Percentiles rank a stretch among this genome's conserved stretches.
Conservation (phyloP, 2,888 invertebrate genomes). For the Stenodema calcarata region DNA sequence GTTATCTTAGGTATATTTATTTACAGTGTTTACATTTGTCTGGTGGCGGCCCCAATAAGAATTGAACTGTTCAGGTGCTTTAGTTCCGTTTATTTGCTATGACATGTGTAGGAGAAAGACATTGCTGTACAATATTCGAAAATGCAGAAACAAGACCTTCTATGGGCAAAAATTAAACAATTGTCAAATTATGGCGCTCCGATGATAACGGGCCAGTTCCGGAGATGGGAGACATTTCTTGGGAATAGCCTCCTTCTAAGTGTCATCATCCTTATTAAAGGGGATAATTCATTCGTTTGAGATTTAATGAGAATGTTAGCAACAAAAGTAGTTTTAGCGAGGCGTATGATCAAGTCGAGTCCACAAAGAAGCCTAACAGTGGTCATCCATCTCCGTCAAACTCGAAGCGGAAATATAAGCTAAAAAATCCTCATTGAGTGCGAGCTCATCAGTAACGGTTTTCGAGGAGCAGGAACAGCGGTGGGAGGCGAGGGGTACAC, state of each 20-base stretch:
- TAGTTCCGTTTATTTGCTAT: no score
- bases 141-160: background rate
- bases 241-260: constrained; percentile 12
- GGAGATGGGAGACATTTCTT: background rate
- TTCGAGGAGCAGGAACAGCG: constrained; percentile 33
- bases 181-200: background rate
- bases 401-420: constrained; percentile 22
- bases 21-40: no score
- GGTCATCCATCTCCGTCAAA: constrained; percentile 47
- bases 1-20: no score
- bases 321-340: constrained; percentile 44
- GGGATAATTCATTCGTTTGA: constrained; percentile 40
- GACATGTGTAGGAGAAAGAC: no score
- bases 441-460: constrained; percentile 47
- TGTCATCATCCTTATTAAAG: constrained; percentile 42
- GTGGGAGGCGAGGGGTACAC: constrained; percentile 13
- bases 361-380: constrained; percentile 9
- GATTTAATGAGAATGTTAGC: constrained; percentile 39
- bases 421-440: constrained; percentile 43
- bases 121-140: no score
- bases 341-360: constrained; percentile 39
- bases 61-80: no score
- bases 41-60: no score
- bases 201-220: background rate
- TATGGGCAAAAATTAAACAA: no score